Evolutionary conservation across 23 tunicate species (phyloP).

Genomic region (Halocynthia aurantium): DNA sequence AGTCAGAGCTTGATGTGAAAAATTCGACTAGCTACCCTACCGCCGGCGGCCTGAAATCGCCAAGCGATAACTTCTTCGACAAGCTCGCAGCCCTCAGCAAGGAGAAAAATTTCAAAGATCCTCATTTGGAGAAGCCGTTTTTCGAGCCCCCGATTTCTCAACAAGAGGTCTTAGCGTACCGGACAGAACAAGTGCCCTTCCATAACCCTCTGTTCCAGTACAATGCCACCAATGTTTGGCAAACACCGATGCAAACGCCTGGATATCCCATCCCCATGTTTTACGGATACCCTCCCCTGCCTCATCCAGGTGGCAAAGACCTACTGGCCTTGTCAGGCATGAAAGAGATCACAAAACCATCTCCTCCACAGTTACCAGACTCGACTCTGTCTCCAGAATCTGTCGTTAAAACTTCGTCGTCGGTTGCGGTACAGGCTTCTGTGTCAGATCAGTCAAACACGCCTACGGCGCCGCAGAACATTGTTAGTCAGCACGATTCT

Average conservation of each 20-base stretch:
- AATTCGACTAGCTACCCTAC: slow-evolving; percentile 2
- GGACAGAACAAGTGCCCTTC: slow-evolving; percentile 3
- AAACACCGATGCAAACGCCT: background rate
- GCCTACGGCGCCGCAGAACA: background rate
- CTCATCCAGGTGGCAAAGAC: background rate
- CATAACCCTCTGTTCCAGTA: slow-evolving; percentile 8
- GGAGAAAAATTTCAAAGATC: background rate
- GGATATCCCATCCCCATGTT: background rate
- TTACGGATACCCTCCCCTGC: slow-evolving; percentile 9
- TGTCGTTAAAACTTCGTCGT: background rate
- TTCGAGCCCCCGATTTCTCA: background rate
- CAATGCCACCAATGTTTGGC: slow-evolving; percentile 3
- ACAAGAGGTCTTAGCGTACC: background rate
- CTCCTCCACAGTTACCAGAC: slow-evolving; percentile 27
- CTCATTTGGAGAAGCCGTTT: background rate
- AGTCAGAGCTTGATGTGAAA: slow-evolving; percentile 2
- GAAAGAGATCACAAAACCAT: background rate
- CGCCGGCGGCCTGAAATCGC: slow-evolving; percentile 50
- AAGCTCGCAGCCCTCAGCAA: slow-evolving; percentile 3
- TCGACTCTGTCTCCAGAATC: slow-evolving; percentile 32
- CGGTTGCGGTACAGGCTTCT: slow-evolving; percentile 7
- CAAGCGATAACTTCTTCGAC: slow-evolving; percentile 16
- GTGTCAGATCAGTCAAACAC: background rate
- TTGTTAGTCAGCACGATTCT: background rate
- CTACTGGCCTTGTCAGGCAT: too few relatives aligned